Percentiles rank a stretch among this genome's conserved stretches.
phyloP scores from a whole-genome alignment of 2,797 vertebrate species.

The Xenops minutus region DNA sequence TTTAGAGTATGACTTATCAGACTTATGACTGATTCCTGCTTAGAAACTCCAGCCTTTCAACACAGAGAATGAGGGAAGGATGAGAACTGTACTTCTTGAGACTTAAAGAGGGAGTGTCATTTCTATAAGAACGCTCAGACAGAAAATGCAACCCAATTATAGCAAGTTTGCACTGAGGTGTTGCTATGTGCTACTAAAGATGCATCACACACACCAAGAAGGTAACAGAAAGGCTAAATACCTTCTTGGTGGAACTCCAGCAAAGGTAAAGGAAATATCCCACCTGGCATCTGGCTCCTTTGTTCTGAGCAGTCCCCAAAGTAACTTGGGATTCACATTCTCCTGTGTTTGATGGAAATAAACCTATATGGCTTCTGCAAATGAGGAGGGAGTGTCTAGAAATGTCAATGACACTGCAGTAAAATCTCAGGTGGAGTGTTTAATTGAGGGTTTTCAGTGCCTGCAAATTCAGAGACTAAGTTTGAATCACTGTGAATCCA shows the following conservation, averaged over 20 bases:
- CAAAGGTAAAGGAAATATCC: not conserved
- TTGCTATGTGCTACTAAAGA: not conserved
- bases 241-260: not conserved
- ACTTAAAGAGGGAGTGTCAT: not conserved
- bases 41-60: not conserved
- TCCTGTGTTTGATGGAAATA: conserved; percentile 11
- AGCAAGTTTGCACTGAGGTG: not conserved
- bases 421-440: conserved; percentile 25
- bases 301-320: not conserved
- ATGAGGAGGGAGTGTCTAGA: conserved; percentile 37
- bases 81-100: not conserved
- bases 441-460: conserved; percentile 42
- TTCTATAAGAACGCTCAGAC: not conserved
- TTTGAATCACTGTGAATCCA: not conserved
- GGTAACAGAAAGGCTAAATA: not conserved
- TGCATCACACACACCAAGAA: not conserved
- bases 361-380: conserved; percentile 3
- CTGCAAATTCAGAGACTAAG: conserved; percentile 23
- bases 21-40: too few species aligned
- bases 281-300: not conserved
- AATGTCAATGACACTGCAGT: conserved; percentile 38
- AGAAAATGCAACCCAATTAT: not conserved
- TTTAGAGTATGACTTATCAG: not conserved
- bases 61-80: not conserved
- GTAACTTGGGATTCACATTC: not conserved